phyloP scores from a whole-genome alignment of 1,140 invertebrate genomes.

The Hyphantria cunea region DNA sequence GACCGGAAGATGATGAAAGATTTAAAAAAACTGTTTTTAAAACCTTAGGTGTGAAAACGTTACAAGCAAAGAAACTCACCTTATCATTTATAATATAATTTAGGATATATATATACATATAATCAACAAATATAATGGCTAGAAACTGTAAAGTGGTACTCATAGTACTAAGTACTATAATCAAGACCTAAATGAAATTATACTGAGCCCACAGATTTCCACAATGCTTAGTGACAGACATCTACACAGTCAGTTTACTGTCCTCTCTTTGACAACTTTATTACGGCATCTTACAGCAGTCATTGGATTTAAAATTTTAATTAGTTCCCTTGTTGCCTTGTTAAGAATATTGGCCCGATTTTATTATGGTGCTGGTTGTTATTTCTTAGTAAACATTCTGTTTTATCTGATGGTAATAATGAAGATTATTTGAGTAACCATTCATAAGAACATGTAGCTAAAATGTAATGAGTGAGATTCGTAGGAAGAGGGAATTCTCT shows the following conservation, averaged over 20 bases:
- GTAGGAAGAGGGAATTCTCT: no score
- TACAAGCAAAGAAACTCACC: no score
- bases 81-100: background rate
- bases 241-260: slow-evolving; percentile 36
- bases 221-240: slow-evolving; percentile 20
- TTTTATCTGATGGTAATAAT: slow-evolving; percentile 37
- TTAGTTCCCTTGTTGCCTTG: slow-evolving; percentile 59
- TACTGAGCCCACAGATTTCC: slow-evolving; percentile 22
- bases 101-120: no score
- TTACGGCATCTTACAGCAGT: slow-evolving; percentile 44
- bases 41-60: no score
- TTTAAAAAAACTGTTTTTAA: no score
- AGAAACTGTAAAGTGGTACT: no score
- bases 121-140: no score
- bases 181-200: slow-evolving; percentile 10
- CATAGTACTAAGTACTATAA: background rate
- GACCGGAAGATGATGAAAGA: no score
- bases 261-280: slow-evolving; percentile 54
- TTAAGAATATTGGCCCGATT: slow-evolving; percentile 57
- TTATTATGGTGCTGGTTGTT: slow-evolving; percentile 42
- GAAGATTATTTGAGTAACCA: background rate
- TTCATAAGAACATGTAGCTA: background rate
- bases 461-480: background rate
- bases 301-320: slow-evolving; percentile 63
- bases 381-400: slow-evolving; percentile 37